Evolutionary conservation across 2,797 vertebrate species (phyloP).

Genomic region (Gymnocypris eckloni): DNA sequence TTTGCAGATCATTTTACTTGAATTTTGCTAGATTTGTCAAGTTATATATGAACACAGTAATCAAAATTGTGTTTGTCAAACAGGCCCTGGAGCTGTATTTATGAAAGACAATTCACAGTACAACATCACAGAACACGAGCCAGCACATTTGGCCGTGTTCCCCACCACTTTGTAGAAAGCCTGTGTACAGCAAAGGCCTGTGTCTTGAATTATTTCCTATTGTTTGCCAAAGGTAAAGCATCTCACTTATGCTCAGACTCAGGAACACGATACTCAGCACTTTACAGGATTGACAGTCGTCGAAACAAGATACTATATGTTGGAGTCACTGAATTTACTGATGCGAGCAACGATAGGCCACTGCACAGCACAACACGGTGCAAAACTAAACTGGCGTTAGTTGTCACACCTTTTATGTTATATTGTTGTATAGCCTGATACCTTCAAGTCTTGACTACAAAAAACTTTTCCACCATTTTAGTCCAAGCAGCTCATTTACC

Average conservation of each 20-base stretch:
- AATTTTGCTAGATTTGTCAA: background rate
- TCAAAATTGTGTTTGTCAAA: background rate
- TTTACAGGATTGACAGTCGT: slow-evolving; percentile 30
- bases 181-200: slow-evolving; percentile 18
- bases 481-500: background rate
- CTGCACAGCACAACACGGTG: background rate
- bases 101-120: background rate
- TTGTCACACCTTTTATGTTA: background rate
- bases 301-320: slow-evolving; percentile 42
- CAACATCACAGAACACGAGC: background rate
- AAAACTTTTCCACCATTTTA: background rate
- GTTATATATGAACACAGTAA: background rate
- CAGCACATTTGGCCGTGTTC: background rate
- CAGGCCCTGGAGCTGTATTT: background rate
- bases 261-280: slow-evolving; percentile 43
- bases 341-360: background rate
- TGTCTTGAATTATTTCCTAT: slow-evolving; percentile 35
- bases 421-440: background rate
- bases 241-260: slow-evolving; percentile 28
- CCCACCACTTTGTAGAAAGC: background rate
- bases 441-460: background rate
- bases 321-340: background rate
- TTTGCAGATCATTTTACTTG: background rate
- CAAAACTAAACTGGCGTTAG: background rate
- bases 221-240: slow-evolving; percentile 15